Base-by-base conservation (phyloP, 2,888 invertebrate species). In the Plebejus melissa region DNA sequence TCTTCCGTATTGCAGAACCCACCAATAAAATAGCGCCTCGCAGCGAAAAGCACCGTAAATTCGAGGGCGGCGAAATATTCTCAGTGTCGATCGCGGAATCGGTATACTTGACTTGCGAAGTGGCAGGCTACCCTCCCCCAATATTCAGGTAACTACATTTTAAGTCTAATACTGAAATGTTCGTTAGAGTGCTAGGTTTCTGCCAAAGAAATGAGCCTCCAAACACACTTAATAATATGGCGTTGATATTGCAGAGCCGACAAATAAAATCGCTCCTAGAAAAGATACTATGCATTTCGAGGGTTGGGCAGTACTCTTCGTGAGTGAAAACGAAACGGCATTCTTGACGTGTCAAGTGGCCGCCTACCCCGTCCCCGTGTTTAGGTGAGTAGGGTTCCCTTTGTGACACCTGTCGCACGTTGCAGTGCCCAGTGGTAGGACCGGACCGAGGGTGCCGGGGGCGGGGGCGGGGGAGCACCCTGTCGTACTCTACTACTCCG, bases 401-500 rank as follows among this genome's bases (percentile, higher is more conserved):
- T 82, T 85, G 83, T 85, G 84, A 86, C 81, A 81, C 83, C 85
- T 89, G 65, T 16, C 65, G 65, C 90, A 79, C 79, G 84, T 90
- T 91, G 81, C 93, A 96, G 96, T 96, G 85, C 96, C 96, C 22
- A 95, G 96, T 80, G 96, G 96, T 89, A 96, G 96, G 85, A 96
- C 96, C 81, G 94, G 94, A 75, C 96, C 96, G 75, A 95, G 95
- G 86, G 91, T 96, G 83, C 94, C 95, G 80, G 95, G 94, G 91
- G 94, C 89, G 87, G 89, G 84, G 32, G 65, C 32, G 32, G 79
- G 82, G 82, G 77, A 83, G 91, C 81, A 95, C 96, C 79, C 94
- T 96, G 82, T 94, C 96, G 82, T 97, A 97, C 87, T 97, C 95
- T 88, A 97, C 97, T 79, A 95, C 96, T 84, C 97, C 97, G 79